Percentiles rank a stretch among this genome's conserved stretches.
These are phyloP conservation scores for Yasuhikotakia modesta DNA, from an alignment of 2,797 vertebrate species.

Conservation along the genomic window DNA sequence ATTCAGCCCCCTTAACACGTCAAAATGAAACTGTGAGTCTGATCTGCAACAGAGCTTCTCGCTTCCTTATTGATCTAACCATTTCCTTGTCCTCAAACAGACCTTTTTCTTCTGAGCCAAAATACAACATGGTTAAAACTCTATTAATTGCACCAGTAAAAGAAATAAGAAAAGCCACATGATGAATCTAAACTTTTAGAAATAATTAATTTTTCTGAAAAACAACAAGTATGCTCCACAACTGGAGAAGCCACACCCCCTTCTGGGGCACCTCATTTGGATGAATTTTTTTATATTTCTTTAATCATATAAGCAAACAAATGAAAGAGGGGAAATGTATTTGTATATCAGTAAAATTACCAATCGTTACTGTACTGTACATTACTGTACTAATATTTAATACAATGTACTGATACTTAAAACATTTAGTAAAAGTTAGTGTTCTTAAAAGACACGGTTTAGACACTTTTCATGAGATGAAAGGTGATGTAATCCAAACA, in stretches of 20 bases:
- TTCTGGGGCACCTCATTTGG: background rate
- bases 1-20: background rate
- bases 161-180: conserved; percentile 10
- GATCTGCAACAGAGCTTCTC: background rate
- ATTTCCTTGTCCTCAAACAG: background rate
- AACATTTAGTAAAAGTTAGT: no score
- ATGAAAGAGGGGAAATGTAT: no score
- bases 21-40: background rate
- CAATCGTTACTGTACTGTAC: no score
- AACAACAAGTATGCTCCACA: background rate
- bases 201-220: conserved; percentile 10
- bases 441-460: no score
- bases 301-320: no score
- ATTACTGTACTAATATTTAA: no score
- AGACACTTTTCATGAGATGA: no score
- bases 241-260: conserved; percentile 12
- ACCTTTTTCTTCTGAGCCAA: background rate
- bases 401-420: no score
- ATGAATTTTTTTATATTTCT: no score
- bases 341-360: no score
- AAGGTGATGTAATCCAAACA: no score
- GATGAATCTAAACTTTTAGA: conserved; percentile 16
- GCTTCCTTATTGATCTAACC: background rate
- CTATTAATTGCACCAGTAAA: background rate
- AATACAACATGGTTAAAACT: background rate